These are phyloP conservation scores for Montipora sp. DNA, from an alignment of 64 coral and sea anemone species.

Conservation along the genomic window DNA sequence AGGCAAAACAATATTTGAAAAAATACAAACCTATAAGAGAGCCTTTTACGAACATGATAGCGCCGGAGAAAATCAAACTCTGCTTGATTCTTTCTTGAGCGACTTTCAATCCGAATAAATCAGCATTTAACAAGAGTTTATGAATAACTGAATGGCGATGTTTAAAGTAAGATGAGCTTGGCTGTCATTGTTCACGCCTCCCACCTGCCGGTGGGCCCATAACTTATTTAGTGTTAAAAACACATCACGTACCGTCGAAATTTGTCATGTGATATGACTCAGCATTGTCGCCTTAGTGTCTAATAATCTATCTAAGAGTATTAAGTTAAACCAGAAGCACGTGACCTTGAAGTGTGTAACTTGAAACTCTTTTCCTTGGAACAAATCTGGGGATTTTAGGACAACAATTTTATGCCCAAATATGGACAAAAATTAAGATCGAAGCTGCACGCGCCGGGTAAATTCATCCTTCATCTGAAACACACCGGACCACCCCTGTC, in stretches of 20 bases:
- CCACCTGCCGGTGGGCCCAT: conserved; percentile 15
- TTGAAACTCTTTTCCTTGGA: no score
- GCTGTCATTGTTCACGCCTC: neutral
- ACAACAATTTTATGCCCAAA: no score
- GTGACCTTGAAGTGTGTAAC: no score
- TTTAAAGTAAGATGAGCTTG: neutral
- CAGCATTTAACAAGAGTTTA: neutral
- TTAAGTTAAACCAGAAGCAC: no score
- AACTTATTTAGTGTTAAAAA: conserved; percentile 45
- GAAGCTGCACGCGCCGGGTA: no score
- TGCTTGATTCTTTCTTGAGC: neutral
- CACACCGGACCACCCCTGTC: no score
- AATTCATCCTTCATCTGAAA: no score
- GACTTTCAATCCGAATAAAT: neutral
- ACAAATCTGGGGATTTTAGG: no score
- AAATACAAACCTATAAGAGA: conserved; percentile 47
- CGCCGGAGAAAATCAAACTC: neutral
- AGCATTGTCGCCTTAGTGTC: neutral
- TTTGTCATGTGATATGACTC: neutral
- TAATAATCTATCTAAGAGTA: neutral
- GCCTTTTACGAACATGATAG: conserved; percentile 26
- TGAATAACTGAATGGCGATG: neutral
- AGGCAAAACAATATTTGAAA: neutral
- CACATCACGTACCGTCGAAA: neutral
- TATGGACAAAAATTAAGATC: no score